Conservation (phyloP, 2,113 vertebrate genomes). For the Candoia aspera region DNA sequence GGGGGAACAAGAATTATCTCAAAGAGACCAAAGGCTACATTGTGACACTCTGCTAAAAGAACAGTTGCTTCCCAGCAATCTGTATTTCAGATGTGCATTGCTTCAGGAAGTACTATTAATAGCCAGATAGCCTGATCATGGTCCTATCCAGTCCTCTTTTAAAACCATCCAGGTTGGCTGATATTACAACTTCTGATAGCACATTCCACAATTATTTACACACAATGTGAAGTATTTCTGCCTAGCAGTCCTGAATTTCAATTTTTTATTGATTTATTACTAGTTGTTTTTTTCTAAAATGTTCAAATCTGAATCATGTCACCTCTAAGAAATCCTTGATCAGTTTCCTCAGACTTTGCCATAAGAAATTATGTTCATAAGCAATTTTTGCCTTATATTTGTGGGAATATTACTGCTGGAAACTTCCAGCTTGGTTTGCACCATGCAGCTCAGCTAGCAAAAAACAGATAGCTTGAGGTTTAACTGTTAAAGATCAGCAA, state of each 20-base stretch:
- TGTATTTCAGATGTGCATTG: neutral
- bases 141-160: neutral
- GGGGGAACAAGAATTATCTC: neutral
- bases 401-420: neutral
- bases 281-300: neutral
- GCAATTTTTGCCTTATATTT: neutral
- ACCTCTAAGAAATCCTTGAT: neutral
- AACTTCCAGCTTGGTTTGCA: neutral
- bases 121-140: neutral
- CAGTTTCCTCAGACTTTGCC: neutral
- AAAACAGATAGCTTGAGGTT: neutral
- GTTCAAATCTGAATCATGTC: slow-evolving; percentile 1
- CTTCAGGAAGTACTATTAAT: neutral
- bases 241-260: neutral
- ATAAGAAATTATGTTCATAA: slow-evolving; percentile 5
- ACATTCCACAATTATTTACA: neutral
- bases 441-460: neutral
- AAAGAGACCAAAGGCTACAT: slow-evolving; percentile 34
- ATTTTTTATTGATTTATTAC: slow-evolving; percentile 8
- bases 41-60: neutral
- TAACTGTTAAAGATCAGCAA: neutral
- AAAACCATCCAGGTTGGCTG: neutral
- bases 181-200: neutral
- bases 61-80: neutral
- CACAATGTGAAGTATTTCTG: neutral